Base-by-base conservation (phyloP, 1,140 invertebrate genomes). In the Orussus abietinus region DNA sequence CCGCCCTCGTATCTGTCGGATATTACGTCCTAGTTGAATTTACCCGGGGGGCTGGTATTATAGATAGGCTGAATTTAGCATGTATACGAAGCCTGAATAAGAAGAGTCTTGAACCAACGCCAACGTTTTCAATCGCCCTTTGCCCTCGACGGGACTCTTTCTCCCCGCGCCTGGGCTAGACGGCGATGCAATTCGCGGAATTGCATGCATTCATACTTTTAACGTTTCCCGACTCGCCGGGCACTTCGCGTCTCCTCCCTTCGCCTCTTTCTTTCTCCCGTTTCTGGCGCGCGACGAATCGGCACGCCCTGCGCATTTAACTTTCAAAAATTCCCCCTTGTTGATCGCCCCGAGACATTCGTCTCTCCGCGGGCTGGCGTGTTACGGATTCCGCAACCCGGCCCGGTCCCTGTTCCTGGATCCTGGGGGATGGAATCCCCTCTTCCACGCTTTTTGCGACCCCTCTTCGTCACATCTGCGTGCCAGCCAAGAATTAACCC, bases 111-210 rank as follows among this genome's bases (percentile, higher is more conserved):
- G 66, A 63, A 65, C 40, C 53, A 44, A 26, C 45, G 65, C 64
- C 66, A 66, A 58, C 55, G 37, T 62, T 69, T 66, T 68, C 64
- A 62, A 66, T 65, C 57, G 60, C 42, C 53, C 49, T 59, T 63
- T 61, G 47, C 59, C 49, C 55, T 49, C 53, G 53, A 54, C 57
- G 46, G 51, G 41, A 30, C 42, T 34, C 32, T n/a, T 29, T 35
- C 34, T 31, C 9, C 39, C 37, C 20, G 14, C 22, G n/a, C 18
- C 15, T 28, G 21, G 18, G 41, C 33, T 22, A 52, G 53, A 51
- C 56, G 50, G 47, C 49, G 47, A 55, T 49, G 55, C 56, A 55
- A 56, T 64, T 57, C 47, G 41, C 44, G 39, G 42, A 58, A 59
- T 61, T 57, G 49, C 62, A 62, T 55, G 51, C 53, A 50, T 57